Percentiles rank a stretch among this genome's conserved stretches.
These are phyloP conservation scores for Gymnorhina tibicen DNA, from an alignment of 2,113 vertebrate genomes.

Conservation along the genomic window DNA sequence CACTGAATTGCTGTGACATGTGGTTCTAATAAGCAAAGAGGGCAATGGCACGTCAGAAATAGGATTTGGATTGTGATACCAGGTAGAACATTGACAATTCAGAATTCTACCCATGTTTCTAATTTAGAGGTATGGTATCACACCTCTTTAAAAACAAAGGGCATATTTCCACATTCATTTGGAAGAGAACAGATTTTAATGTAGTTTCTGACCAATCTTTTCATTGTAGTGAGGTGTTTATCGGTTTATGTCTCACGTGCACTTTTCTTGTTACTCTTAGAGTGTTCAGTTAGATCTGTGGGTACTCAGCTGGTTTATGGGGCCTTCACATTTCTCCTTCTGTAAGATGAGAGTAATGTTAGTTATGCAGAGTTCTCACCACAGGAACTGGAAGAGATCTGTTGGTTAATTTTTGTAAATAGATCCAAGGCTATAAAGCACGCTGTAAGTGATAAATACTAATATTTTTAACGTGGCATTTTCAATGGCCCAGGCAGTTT, in stretches of 20 bases:
- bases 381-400: not conserved
- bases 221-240: not conserved
- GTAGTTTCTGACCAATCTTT: not conserved
- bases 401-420: not conserved
- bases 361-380: rapidly evolving
- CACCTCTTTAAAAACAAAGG: not conserved
- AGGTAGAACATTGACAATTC: not conserved
- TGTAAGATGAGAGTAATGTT: not conserved
- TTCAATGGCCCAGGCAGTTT: not conserved
- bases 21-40: not conserved
- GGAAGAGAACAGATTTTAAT: not conserved
- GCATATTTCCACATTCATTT: not conserved
- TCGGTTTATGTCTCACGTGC: not conserved
- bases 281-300: not conserved
- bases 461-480: not conserved
- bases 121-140: not conserved
- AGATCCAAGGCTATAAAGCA: not conserved
- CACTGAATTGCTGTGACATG: not conserved
- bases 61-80: not conserved
- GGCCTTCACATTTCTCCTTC: not conserved
- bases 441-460: not conserved
- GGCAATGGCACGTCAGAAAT: not conserved
- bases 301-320: not conserved
- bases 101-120: not conserved
- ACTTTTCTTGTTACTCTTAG: not conserved